These are phyloP conservation scores for Leucophenga montana DNA, from an alignment of 2,888 invertebrate genomes.

Conservation along the genomic window DNA sequence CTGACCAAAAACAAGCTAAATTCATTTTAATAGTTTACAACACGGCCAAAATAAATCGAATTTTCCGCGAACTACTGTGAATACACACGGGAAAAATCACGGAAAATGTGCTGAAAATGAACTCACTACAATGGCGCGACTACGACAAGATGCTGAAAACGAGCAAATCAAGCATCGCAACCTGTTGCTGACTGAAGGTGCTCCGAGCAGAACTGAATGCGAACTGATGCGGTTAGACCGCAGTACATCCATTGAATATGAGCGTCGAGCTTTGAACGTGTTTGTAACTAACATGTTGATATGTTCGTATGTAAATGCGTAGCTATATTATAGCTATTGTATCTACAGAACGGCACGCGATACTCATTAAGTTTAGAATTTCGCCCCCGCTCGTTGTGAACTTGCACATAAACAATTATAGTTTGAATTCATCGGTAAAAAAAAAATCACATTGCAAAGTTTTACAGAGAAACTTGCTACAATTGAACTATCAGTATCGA, in stretches of 20 bases:
- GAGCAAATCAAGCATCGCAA: background rate
- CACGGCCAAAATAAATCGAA: slow-evolving; percentile 1
- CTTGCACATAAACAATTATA: background rate
- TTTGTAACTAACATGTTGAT: no score
- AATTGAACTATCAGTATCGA: background rate
- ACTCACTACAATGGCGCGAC: background rate
- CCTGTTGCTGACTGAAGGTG: background rate
- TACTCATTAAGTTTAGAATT: slow-evolving; percentile 9
- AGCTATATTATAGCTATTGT: background rate
- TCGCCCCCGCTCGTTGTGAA: background rate
- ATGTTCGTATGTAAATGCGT: background rate
- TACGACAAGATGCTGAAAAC: background rate
- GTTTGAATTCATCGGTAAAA: background rate
- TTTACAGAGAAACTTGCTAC: background rate
- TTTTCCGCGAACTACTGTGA: slow-evolving; percentile 2
- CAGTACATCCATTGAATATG: background rate
- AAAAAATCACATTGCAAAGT: background rate
- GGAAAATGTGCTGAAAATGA: background rate
- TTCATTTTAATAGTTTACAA: slow-evolving; percentile 3
- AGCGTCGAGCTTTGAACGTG: background rate
- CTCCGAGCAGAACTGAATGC: slow-evolving; percentile 7
- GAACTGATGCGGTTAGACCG: slow-evolving; percentile 4
- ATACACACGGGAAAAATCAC: slow-evolving; percentile 18
- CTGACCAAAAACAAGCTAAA: slow-evolving; percentile 6
- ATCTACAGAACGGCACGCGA: slow-evolving; percentile 12